A percentile compares a stretch with the other conserved stretches of the same genome.
phyloP scores from a whole-genome alignment of 2,888 invertebrate species.

The Hesperia comma region DNA sequence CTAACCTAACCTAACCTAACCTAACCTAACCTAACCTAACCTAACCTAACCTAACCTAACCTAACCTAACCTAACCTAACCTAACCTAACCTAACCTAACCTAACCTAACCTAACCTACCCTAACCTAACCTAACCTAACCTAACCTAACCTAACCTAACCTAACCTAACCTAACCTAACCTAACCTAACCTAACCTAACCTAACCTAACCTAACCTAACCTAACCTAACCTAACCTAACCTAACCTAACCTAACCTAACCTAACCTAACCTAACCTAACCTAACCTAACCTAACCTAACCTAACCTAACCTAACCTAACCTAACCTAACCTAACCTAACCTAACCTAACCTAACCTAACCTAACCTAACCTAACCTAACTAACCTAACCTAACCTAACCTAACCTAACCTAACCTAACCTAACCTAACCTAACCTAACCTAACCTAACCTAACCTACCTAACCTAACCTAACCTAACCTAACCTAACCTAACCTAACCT shows the following conservation, averaged over 20 bases:
- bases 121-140: too few relatives aligned
- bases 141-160: too few relatives aligned
- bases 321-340: slow-evolving; percentile 37
- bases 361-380: background rate
- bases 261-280: slow-evolving; percentile 28
- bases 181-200: slow-evolving; percentile 37
- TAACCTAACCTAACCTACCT: too few relatives aligned
- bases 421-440: too few relatives aligned
- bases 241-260: slow-evolving; percentile 32
- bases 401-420: background rate
- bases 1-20: too few relatives aligned
- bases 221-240: slow-evolving; percentile 40
- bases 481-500: too few relatives aligned
- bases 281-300: slow-evolving; percentile 42
- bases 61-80: too few relatives aligned
- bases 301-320: slow-evolving; percentile 41
- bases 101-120: too few relatives aligned
- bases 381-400: background rate
- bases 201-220: slow-evolving; percentile 37
- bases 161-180: slow-evolving; percentile 42
- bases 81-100: too few relatives aligned
- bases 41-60: too few relatives aligned
- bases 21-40: too few relatives aligned
- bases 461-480: too few relatives aligned
- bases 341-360: background rate